A percentile compares a stretch with the other conserved stretches of the same genome.
Evolutionary conservation across 1,140 invertebrate genomes (phyloP).

Genomic region (Bombus confusus): DNA sequence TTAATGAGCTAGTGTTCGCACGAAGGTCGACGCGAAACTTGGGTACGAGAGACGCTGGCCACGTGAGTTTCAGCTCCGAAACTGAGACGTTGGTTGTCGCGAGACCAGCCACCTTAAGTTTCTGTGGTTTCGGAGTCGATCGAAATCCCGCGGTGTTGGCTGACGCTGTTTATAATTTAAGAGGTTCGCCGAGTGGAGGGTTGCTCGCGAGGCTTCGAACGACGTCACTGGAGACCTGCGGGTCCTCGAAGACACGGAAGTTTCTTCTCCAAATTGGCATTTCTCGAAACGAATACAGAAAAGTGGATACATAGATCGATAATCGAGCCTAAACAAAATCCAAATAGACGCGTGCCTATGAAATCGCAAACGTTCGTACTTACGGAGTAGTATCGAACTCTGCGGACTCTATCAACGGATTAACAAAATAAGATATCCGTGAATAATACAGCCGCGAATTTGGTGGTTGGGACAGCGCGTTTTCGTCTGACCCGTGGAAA

Average conservation of each 20-base stretch:
- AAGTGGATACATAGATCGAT: neutral
- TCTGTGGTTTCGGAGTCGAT: slow-evolving; percentile 53
- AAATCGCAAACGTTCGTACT: neutral
- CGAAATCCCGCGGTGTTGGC: slow-evolving; percentile 60
- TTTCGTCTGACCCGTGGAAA: slow-evolving; percentile 56
- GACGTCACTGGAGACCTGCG: slow-evolving; percentile 12
- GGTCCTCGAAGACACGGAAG: neutral
- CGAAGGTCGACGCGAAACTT: slow-evolving; percentile 20
- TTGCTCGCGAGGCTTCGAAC: slow-evolving; percentile 21
- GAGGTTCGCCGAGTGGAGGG: slow-evolving; percentile 50
- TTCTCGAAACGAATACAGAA: neutral
- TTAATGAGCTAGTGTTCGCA: slow-evolving; percentile 11
- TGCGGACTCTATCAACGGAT: neutral
- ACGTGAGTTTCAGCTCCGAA: neutral
- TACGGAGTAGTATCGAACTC: neutral
- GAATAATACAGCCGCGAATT: slow-evolving; percentile 12
- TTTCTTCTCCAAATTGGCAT: neutral
- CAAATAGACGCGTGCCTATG: no score
- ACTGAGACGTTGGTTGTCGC: slow-evolving; percentile 15
- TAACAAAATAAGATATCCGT: neutral
- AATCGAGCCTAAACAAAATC: neutral
- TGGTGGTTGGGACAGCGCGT: neutral
- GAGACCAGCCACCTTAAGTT: slow-evolving; percentile 47
- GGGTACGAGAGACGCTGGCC: neutral
- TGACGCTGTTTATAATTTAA: slow-evolving; percentile 76